Base-by-base conservation (phyloP, 2,888 invertebrate species). In the Copidosoma aretas region DNA sequence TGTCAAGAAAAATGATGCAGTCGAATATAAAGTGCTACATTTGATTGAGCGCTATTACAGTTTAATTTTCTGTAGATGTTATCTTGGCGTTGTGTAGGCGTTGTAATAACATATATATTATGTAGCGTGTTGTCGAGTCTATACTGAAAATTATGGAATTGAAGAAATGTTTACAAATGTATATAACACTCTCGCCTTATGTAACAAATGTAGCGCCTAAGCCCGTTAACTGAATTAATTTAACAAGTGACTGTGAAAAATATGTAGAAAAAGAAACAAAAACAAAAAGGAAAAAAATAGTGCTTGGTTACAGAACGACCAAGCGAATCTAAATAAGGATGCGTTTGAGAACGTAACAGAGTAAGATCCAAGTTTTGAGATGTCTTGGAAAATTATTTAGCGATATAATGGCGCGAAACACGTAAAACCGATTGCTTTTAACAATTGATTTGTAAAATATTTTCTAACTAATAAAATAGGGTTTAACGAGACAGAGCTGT, bases 151-250 rank as follows among this genome's bases (percentile, higher is more conserved):
- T 39, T 53, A 32, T 5, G 21, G 24, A 62, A 24, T 56, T 54
- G 54, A 66, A 51, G 22, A 52, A 60, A 78, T 79, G 77, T 77
- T 77, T 69, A 78, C 76, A 78, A 77, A 65, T 77, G 77, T 77
- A 77, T 70, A 77, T 77, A 77, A 77, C 75, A 77, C 75, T 77
- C 74, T 75, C 65, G 77, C 77, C 77, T 77, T 76, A 76, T 74
- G 71, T 76, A 75, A 75, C 72, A 71, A 67, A 62, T 46, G 59
- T 67, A 64, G 65, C 59, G 62, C 52, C 60, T 69, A 70, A 70
- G 60, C 68, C 64, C 61, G 64, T 68, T 63, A 67, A 71, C 43
- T 54, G 65, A 69, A 66, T 41, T 8, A 46, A 15, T 56, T n/a
- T 49, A 53, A 41, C 54, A 70, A 74, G 68, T 17, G 68, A 71